A percentile compares a stretch with the other conserved stretches of the same genome.
Evolutionary conservation across 1,140 invertebrate genomes (phyloP).

Genomic region (Drosophila suzukii): DNA sequence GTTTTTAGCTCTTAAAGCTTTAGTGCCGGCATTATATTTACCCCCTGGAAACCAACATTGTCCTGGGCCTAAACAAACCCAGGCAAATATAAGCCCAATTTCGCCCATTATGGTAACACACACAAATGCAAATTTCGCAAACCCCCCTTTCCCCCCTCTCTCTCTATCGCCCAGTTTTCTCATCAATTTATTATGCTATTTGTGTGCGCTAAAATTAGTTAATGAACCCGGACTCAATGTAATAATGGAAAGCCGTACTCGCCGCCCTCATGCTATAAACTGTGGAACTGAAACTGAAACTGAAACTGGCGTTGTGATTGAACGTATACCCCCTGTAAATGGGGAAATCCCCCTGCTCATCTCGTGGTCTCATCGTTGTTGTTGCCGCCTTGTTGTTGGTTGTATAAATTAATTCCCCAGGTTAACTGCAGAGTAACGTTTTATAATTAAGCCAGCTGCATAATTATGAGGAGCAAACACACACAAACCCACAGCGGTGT

Average conservation of each 20-base stretch:
- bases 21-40: slow-evolving; percentile 1
- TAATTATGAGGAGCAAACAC: slow-evolving; percentile 68
- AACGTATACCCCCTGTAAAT: slow-evolving; percentile 27
- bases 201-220: slow-evolving; percentile 75
- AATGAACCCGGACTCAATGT: slow-evolving; percentile 70
- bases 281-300: slow-evolving; percentile 33
- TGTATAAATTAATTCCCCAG: slow-evolving; percentile 81
- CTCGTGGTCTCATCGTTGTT: slow-evolving; percentile 6
- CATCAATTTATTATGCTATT: slow-evolving; percentile 79
- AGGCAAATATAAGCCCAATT: slow-evolving; percentile 49
- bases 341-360: slow-evolving; percentile 6
- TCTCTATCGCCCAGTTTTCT: slow-evolving; percentile 11
- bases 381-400: slow-evolving; percentile 38
- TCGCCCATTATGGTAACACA: slow-evolving; percentile 35
- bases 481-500: slow-evolving; percentile 18
- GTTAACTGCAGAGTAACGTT: slow-evolving; percentile 80
- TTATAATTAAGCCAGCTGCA: slow-evolving; percentile 82
- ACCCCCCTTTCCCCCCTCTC: slow-evolving; percentile 7
- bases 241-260: slow-evolving; percentile 52
- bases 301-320: slow-evolving; percentile 63
- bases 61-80: slow-evolving; percentile 22
- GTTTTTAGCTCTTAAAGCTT: slow-evolving; percentile 21
- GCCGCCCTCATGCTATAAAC: slow-evolving; percentile 25
- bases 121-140: slow-evolving; percentile 10
- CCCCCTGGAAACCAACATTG: background rate